These are phyloP conservation scores for Mythimna vitellina DNA, from an alignment of 2,888 invertebrate species.

Conservation along the genomic window DNA sequence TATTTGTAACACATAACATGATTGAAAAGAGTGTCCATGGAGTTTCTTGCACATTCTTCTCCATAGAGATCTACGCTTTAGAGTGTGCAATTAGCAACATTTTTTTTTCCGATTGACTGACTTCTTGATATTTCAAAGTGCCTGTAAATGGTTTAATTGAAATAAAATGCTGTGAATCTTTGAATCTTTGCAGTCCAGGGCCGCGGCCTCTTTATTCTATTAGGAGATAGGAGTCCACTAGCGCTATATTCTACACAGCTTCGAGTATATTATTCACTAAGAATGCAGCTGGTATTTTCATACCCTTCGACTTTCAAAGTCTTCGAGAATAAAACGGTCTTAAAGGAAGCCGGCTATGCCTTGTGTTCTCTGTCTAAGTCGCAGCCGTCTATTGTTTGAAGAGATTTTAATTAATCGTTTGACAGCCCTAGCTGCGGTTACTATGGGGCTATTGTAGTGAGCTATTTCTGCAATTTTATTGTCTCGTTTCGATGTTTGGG, in stretches of 20 bases:
- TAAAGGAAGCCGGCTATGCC: not conserved
- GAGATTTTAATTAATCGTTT: slow-evolving; percentile 7
- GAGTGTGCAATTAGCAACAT: too few species aligned
- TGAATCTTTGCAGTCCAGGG: too few species aligned
- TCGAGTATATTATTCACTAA: not conserved
- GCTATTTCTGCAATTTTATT: not conserved
- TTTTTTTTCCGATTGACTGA: too few species aligned
- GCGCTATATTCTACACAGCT: not conserved
- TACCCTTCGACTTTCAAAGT: not conserved
- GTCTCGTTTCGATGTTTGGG: not conserved
- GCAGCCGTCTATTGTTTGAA: slow-evolving; percentile 6
- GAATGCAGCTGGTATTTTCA: slow-evolving; percentile 18
- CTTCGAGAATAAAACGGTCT: not conserved
- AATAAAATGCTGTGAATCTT: too few species aligned
- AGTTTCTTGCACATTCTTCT: too few species aligned
- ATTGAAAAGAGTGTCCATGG: too few species aligned
- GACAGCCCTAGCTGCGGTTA: not conserved
- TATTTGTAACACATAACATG: too few species aligned
- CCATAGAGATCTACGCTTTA: too few species aligned
- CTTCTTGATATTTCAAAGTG: too few species aligned
- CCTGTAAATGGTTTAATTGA: too few species aligned
- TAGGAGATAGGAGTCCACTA: too few species aligned
- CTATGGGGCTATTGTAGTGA: not conserved
- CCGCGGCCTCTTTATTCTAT: too few species aligned
- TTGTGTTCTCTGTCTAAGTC: not conserved